Evolutionary conservation across 2,113 vertebrate genomes (phyloP).

Genomic region (Mormyrus lacerda): DNA sequence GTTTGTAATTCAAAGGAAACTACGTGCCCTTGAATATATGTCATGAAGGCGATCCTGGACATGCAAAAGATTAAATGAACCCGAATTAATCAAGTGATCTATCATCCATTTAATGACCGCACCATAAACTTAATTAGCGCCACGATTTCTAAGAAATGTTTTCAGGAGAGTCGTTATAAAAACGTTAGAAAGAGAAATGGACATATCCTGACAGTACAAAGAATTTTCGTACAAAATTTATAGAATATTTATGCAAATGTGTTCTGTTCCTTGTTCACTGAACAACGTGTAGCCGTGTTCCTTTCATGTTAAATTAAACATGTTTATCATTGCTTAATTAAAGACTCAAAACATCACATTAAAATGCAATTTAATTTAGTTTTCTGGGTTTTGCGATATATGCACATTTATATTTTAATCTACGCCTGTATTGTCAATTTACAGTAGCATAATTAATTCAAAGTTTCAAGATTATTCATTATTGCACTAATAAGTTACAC

Average conservation of each 20-base stretch:
- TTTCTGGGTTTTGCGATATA: background rate
- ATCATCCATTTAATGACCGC: background rate
- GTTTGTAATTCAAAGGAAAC: background rate
- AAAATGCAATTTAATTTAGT: background rate
- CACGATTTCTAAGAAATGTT: background rate
- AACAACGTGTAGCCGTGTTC: background rate
- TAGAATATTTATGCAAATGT: background rate
- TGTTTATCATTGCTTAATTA: background rate
- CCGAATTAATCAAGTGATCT: background rate
- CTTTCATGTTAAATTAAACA: background rate
- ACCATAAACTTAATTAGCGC: background rate
- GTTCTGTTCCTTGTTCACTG: background rate
- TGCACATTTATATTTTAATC: background rate
- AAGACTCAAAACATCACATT: background rate
- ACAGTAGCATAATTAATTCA: background rate
- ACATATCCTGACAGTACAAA: background rate
- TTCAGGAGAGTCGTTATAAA: background rate
- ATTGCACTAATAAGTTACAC: background rate
- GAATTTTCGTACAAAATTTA: background rate
- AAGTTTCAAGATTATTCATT: background rate
- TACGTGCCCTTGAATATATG: background rate
- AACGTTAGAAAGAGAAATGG: background rate
- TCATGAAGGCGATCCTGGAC: background rate
- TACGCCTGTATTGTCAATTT: background rate
- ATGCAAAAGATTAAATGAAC: background rate